Evolutionary conservation across 2,113 vertebrate species (phyloP).

Genomic region (Ctenomys sociabilis): DNA sequence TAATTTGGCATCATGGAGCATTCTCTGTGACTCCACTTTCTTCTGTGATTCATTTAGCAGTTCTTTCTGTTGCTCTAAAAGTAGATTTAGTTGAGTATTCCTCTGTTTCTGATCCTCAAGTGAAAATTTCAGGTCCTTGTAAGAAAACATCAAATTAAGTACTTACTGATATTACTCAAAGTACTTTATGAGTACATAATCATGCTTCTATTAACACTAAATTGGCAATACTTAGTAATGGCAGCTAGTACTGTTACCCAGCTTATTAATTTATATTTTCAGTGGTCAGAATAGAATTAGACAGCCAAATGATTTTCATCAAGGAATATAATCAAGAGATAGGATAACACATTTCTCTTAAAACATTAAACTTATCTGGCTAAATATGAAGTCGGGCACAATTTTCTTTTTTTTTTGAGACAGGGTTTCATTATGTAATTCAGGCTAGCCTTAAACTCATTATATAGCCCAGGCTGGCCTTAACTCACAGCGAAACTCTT

Average conservation of each 20-base stretch:
- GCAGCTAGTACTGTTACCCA: not conserved
- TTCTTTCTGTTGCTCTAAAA: constrained; percentile 90
- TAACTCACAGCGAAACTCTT: not conserved
- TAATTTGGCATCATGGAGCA: constrained; percentile 84
- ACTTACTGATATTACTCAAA: not conserved
- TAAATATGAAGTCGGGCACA: not conserved
- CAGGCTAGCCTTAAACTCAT: not conserved
- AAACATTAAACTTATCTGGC: not conserved
- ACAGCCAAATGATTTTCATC: constrained; percentile 1
- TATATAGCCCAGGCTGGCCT: not conserved
- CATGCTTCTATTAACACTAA: constrained; percentile 23
- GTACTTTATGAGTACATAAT: not conserved
- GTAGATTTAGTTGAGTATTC: constrained; percentile 86
- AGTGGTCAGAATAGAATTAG: not conserved
- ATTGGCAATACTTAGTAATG: not conserved
- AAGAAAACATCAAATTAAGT: constrained; percentile 60
- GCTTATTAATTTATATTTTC: constrained; percentile 43
- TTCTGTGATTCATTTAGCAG: constrained; percentile 87
- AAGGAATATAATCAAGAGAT: constrained; percentile 39
- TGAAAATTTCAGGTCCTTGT: constrained; percentile 92
- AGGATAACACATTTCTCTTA: not conserved
- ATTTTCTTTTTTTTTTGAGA: not conserved
- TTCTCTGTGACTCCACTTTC: constrained; percentile 88
- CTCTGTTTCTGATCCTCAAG: constrained; percentile 90
- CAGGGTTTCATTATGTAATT: not conserved